phyloP scores from a whole-genome alignment of 2,113 vertebrate genomes.

The Toxostoma redivivum region DNA sequence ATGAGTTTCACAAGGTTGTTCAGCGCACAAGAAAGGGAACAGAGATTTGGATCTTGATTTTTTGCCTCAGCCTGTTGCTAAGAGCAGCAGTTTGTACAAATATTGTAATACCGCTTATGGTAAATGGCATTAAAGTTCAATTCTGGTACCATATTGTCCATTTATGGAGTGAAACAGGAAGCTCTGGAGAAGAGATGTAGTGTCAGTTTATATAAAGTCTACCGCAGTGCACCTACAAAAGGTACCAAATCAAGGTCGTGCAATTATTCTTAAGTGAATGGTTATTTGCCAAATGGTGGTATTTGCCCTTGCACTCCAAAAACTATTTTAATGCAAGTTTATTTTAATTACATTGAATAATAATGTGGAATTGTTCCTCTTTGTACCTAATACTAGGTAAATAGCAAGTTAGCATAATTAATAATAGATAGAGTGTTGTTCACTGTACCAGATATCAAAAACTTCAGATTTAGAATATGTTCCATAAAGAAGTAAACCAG shows the following conservation, averaged over 20 bases:
- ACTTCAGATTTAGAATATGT: not conserved
- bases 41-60: not conserved
- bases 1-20: not conserved
- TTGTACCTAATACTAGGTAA: not conserved
- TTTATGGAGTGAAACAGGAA: not conserved
- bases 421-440: not conserved
- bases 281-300: not conserved
- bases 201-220: not conserved
- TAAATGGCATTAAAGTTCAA: not conserved
- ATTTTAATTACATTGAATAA: not conserved
- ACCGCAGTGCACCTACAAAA: not conserved
- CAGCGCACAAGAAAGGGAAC: fast-evolving
- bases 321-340: not conserved
- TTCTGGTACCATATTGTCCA: not conserved
- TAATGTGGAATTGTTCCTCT: not conserved
- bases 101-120: not conserved
- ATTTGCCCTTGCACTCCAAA: not conserved
- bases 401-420: not conserved
- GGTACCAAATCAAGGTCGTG: not conserved
- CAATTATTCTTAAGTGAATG: not conserved
- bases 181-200: not conserved
- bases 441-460: not conserved
- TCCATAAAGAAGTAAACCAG: not conserved
- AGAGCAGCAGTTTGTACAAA: not conserved
- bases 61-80: not conserved